Percentiles rank a stretch among this genome's conserved stretches.
phyloP scores from a whole-genome alignment of 1,140 invertebrate genomes.

The Zaprionus kolodkinae region DNA sequence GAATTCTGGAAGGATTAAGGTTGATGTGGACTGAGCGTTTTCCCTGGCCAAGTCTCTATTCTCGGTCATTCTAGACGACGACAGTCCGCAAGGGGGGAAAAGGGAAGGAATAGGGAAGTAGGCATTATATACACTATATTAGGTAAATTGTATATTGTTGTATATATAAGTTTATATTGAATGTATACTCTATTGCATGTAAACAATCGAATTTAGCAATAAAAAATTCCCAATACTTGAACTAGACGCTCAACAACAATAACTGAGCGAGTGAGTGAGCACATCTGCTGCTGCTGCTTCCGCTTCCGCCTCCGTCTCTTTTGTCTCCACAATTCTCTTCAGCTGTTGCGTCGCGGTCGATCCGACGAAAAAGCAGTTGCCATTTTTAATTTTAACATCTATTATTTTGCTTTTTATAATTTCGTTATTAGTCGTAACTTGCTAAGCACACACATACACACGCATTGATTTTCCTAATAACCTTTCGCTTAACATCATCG shows the following conservation, averaged over 20 bases:
- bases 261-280: constrained; percentile 55
- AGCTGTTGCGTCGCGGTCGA: constrained; percentile 5
- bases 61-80: constrained; percentile 20
- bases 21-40: constrained; percentile 26
- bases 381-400: constrained; percentile 53
- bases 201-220: constrained; percentile 78
- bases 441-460: constrained; percentile 61
- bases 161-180: constrained; percentile 55
- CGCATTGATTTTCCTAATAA: constrained; percentile 59
- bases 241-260: constrained; percentile 69
- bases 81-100: constrained; percentile 15
- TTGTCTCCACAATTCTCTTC: not conserved
- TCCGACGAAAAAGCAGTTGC: constrained; percentile 47
- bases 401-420: constrained; percentile 15
- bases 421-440: constrained; percentile 39
- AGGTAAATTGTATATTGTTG: constrained; percentile 71
- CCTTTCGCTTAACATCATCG: constrained; percentile 49
- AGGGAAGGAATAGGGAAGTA: no score
- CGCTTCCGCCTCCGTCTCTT: constrained; percentile 3
- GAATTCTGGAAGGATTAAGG: constrained; percentile 21
- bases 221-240: constrained; percentile 74
- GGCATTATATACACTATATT: constrained; percentile 76
- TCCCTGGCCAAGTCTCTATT: constrained; percentile 14
- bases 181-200: constrained; percentile 77
- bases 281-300: not conserved